Base-by-base conservation (phyloP, 2,888 invertebrate species). In the Ichneumoninae sp. region DNA sequence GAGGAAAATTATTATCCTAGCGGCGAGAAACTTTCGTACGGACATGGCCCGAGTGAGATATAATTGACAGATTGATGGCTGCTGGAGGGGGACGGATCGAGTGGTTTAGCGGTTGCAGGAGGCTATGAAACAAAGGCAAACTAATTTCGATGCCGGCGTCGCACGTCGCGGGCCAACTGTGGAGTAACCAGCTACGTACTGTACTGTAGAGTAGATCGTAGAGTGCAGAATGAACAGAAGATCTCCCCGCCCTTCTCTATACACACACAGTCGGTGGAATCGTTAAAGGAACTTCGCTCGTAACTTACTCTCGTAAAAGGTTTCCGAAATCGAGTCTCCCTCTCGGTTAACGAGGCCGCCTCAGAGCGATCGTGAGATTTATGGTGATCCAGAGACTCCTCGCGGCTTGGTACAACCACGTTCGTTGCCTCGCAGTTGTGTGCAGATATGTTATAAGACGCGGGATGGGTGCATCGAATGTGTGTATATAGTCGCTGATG, bases 231-330 rank as follows among this genome's bases (percentile, higher is more conserved):
- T 75, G 75, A 75, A 75, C 65, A 16, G 75, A 50, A 63, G 4
- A 65, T 3, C 30, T 19, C 36, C 13, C 3, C 26, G 30, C 63
- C n/a, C 40, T 16, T 33, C 75, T 36, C 19, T 36, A 63, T 52
- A 52, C 52, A 75, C 75, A 76, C 69, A 75, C 78, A 75, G 76
- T 77, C 47, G 79, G 81, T 75, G 71, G 77, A 85, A 87, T 87
- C 85, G 87, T 88, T 89, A 87, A 89, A 86, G 83, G 83, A 86
- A 88, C 84, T 87, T 88, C 36, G 75, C 60, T 80, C 87, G 87
- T 89, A 89, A 88, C 83, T 87, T 86, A 85, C 79, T 85, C 87
- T 85, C 86, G 87, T 89, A 89, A 89, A 88, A 88, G 85, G 75
- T 83, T 83, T 84, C 78, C 78, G 83, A 81, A 80, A 85, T 47